Evolutionary conservation across 1,140 invertebrate genomes (phyloP).

Genomic region (Drosophila burlai): DNA sequence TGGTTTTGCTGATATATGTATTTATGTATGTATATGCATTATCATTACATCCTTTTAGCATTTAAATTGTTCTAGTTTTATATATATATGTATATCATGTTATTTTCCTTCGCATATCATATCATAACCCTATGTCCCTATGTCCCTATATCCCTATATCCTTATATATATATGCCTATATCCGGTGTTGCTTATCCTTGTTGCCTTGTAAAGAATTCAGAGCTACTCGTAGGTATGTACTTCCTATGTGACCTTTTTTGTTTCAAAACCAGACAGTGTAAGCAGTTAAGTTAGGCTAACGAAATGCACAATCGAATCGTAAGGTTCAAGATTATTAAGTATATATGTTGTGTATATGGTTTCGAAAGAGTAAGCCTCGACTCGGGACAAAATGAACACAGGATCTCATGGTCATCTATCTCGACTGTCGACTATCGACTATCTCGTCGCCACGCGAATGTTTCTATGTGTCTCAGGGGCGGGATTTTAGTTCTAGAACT

Average conservation of each 20-base stretch:
- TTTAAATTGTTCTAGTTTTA: constrained; percentile 52
- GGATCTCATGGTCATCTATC: constrained; percentile 3
- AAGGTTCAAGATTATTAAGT: constrained; percentile 6
- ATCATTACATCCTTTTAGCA: constrained; percentile 43
- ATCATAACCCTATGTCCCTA: constrained; percentile 8
- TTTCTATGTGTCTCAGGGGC: not conserved
- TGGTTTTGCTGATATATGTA: constrained; percentile 21
- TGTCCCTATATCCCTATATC: not conserved
- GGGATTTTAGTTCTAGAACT: constrained; percentile 5
- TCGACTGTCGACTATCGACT: constrained; percentile 9
- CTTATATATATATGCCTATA: constrained; percentile 3
- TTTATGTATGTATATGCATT: constrained; percentile 49
- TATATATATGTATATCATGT: constrained; percentile 25
- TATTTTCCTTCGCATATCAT: constrained; percentile 10
- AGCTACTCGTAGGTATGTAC: constrained; percentile 53
- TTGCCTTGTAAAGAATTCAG: constrained; percentile 62
- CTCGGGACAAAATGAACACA: constrained; percentile 34
- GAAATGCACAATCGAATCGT: constrained; percentile 52
- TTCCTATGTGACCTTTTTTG: constrained; percentile 62
- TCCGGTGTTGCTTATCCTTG: constrained; percentile 12
- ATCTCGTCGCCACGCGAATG: constrained; percentile 2
- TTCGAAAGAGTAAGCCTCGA: constrained; percentile 34
- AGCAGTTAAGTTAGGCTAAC: constrained; percentile 31
- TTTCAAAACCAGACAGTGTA: constrained; percentile 56
- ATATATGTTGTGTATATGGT: constrained; percentile 20